phyloP scores from a whole-genome alignment of 2,797 vertebrate species.

The Aulostomus chinensis region DNA sequence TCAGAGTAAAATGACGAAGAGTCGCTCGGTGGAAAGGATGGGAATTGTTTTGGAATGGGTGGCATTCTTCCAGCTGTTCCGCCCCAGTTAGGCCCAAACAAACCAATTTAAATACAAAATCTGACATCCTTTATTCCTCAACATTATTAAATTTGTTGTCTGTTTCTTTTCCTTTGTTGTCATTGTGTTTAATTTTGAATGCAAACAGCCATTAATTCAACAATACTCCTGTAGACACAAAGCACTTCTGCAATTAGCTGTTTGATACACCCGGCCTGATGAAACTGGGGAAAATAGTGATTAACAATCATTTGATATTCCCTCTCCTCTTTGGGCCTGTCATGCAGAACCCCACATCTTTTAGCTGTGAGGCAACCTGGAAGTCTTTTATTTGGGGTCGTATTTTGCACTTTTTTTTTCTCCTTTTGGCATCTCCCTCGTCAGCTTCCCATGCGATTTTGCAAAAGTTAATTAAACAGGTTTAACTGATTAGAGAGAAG shows the following conservation, averaged over 20 bases:
- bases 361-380: constrained; percentile 29
- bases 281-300: constrained; percentile 26
- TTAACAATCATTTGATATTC: constrained; percentile 36
- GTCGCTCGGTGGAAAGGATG: constrained; percentile 7
- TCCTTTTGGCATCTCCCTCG: constrained; percentile 20
- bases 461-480: constrained; percentile 54
- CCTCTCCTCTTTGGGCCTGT: constrained; percentile 14
- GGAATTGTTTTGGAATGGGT: constrained; percentile 23
- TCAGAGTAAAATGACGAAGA: constrained; percentile 35
- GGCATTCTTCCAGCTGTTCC: constrained; percentile 8
- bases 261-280: constrained; percentile 17
- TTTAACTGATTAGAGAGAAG: constrained; percentile 36
- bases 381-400: not conserved
- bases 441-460: constrained; percentile 31
- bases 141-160: constrained; percentile 3
- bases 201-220: constrained; percentile 30
- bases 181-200: constrained; percentile 25
- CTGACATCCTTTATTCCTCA: constrained; percentile 18
- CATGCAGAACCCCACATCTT: constrained; percentile 21
- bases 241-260: constrained; percentile 33
- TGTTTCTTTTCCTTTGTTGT: constrained; percentile 19
- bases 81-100: constrained; percentile 15
- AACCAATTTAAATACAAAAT: constrained; percentile 29
- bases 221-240: constrained; percentile 33
- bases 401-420: constrained; percentile 26